phyloP scores from a whole-genome alignment of 2,888 invertebrate genomes.

The Eudemis profundana region DNA sequence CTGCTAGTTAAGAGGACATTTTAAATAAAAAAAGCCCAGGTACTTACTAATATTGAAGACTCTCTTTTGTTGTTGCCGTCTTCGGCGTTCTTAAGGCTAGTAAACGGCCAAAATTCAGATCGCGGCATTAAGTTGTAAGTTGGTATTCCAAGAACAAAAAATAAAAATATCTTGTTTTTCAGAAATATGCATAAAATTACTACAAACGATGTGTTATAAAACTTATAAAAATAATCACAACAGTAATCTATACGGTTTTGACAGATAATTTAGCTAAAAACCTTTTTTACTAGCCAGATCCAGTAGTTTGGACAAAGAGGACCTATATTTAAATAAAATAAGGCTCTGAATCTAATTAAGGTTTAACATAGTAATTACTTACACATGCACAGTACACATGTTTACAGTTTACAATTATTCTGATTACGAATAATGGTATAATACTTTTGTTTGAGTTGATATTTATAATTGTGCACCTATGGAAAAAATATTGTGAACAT shows the following conservation, averaged over 20 bases:
- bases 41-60: conserved; percentile 52
- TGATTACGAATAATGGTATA: too few species aligned
- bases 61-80: conserved; percentile 49
- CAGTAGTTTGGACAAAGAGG: neutral
- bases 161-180: conserved; percentile 23
- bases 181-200: conserved; percentile 27
- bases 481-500: too few species aligned
- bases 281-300: conserved; percentile 26
- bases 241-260: conserved; percentile 39
- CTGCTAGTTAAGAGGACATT: too few species aligned
- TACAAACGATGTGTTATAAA: conserved; percentile 30
- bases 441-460: too few species aligned
- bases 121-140: conserved; percentile 62
- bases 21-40: too few species aligned
- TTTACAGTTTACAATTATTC: too few species aligned
- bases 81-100: conserved; percentile 49
- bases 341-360: too few species aligned
- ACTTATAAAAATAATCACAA: conserved; percentile 39
- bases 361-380: too few species aligned
- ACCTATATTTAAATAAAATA: neutral
- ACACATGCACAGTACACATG: too few species aligned
- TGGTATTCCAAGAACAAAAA: conserved; percentile 3
- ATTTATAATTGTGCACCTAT: too few species aligned
- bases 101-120: conserved; percentile 70
- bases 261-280: conserved; percentile 24